Percentiles rank a stretch among this genome's conserved stretches.
Conservation (phyloP, 2,888 invertebrate species). For the Drosophila tanythrix region DNA sequence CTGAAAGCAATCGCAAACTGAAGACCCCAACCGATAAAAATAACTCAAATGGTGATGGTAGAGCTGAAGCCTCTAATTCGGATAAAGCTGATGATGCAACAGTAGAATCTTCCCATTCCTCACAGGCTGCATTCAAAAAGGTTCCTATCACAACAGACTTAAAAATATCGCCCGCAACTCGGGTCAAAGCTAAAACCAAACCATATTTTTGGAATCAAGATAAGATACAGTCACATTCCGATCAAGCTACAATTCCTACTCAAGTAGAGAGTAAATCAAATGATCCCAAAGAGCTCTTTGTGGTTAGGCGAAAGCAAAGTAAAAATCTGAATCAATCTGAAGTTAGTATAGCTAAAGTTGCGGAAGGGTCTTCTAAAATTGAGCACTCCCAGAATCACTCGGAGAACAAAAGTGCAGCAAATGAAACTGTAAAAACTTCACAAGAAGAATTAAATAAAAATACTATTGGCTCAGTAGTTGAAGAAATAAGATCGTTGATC, state of each 20-base stretch:
- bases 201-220: neutral
- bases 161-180: neutral
- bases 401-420: neutral
- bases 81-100: too few relatives aligned
- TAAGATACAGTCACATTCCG: neutral
- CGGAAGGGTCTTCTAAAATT: rapidly evolving
- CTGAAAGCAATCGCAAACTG: neutral
- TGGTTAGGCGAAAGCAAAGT: neutral
- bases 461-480: neutral
- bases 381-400: neutral
- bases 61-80: neutral
- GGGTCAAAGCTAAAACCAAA: neutral
- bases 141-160: neutral
- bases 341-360: neutral
- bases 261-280: neutral
- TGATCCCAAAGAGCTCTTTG: neutral
- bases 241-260: neutral
- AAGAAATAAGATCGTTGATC: neutral
- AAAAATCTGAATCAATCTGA: neutral
- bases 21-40: neutral
- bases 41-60: neutral
- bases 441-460: neutral
- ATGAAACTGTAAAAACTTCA: too few relatives aligned
- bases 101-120: neutral
- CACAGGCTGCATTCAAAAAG: neutral